These are phyloP conservation scores for Acridotheres tristis DNA, from an alignment of 2,797 vertebrate species.

Conservation along the genomic window DNA sequence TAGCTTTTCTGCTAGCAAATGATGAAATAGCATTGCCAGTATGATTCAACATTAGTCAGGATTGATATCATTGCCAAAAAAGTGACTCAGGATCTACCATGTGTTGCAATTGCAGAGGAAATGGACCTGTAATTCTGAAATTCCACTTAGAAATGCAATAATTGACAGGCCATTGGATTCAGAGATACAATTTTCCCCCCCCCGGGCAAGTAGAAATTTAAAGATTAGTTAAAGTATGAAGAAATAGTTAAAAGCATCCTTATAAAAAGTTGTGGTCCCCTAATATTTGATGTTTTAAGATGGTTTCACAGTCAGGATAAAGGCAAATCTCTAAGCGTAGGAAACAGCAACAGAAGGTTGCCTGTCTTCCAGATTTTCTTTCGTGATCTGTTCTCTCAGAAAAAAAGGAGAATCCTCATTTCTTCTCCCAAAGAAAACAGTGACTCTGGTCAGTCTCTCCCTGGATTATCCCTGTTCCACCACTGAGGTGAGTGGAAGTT, in stretches of 20 bases:
- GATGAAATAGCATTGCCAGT: background rate
- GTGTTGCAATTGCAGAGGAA: background rate
- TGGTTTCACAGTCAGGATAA: background rate
- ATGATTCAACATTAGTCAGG: constrained; percentile 24
- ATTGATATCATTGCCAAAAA: background rate
- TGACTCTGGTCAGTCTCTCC: background rate
- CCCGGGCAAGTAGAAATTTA: background rate
- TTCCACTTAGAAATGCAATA: background rate
- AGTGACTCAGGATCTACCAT: background rate
- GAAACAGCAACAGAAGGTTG: background rate
- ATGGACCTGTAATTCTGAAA: background rate
- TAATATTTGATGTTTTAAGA: background rate
- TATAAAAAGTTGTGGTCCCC: background rate
- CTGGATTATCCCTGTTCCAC: background rate
- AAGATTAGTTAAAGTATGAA: background rate
- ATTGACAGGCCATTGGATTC: background rate
- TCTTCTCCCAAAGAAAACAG: background rate
- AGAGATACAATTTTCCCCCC: background rate
- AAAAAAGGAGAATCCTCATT: background rate
- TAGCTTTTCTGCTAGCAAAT: background rate
- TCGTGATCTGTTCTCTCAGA: background rate
- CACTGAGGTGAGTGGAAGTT: background rate
- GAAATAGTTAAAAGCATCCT: background rate
- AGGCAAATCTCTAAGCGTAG: background rate
- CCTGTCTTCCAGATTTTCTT: background rate